Conservation (phyloP, 2,797 vertebrate genomes). For the Chiloscyllium punctatum region DNA sequence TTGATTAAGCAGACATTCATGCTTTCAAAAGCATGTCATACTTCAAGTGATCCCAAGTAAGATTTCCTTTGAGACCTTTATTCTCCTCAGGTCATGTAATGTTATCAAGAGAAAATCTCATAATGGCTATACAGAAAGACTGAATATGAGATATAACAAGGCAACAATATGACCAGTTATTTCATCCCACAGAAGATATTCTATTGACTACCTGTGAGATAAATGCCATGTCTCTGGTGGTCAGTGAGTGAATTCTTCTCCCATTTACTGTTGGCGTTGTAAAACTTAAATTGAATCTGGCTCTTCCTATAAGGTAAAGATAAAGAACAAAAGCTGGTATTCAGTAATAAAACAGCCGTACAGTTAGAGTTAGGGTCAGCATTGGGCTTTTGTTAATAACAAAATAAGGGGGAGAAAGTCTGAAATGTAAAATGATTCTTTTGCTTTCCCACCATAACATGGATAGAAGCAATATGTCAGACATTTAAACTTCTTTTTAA, state of each 20-base stretch:
- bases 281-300: neutral
- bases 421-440: neutral
- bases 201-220: neutral
- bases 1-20: too few relatives aligned
- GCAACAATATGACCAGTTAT: neutral
- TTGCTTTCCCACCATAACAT: neutral
- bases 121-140: too few relatives aligned
- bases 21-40: too few relatives aligned
- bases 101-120: too few relatives aligned
- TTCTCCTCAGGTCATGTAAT: too few relatives aligned
- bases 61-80: too few relatives aligned
- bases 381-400: neutral
- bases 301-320: neutral
- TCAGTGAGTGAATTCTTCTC: too few relatives aligned
- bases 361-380: too few relatives aligned
- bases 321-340: neutral
- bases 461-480: neutral
- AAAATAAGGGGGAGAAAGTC: neutral
- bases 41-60: too few relatives aligned
- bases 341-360: neutral
- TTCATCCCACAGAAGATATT: neutral
- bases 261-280: neutral
- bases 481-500: neutral
- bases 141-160: too few relatives aligned
- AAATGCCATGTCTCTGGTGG: neutral